phyloP scores from a whole-genome alignment of 2,888 invertebrate genomes.

The Melinopterus prodromus region DNA sequence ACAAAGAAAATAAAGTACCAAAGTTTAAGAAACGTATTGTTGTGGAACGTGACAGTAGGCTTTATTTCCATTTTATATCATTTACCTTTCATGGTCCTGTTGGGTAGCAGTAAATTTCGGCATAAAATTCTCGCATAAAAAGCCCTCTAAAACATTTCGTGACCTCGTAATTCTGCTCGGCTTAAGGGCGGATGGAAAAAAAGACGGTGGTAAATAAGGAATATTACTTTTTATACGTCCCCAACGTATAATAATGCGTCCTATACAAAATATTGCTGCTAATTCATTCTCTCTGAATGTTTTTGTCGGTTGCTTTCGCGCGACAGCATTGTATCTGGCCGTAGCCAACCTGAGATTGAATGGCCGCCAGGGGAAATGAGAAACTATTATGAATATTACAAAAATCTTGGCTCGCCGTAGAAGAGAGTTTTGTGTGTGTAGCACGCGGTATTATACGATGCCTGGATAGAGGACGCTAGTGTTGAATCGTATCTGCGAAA shows the following conservation, averaged over 20 bases:
- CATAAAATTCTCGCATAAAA: neutral
- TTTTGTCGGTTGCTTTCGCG: neutral
- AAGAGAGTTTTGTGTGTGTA: constrained; percentile 48
- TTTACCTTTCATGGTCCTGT: neutral
- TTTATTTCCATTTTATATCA: neutral
- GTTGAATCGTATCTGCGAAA: constrained; percentile 55
- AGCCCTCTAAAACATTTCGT: neutral
- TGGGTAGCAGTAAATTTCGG: neutral
- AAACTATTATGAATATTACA: constrained; percentile 56
- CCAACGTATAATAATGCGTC: neutral
- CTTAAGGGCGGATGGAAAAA: neutral
- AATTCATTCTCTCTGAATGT: neutral
- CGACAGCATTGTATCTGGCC: constrained; percentile 28
- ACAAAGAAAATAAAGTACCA: neutral
- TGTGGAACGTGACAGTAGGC: neutral
- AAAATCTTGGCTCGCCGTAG: constrained; percentile 48
- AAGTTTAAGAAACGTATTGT: neutral
- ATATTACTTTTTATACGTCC: neutral
- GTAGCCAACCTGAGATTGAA: constrained; percentile 45
- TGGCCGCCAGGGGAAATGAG: constrained; percentile 52
- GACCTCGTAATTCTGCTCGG: neutral
- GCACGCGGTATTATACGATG: constrained; percentile 55
- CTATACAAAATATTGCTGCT: neutral
- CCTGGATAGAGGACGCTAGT: constrained; percentile 45
- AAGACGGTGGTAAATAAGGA: neutral